A percentile compares a stretch with the other conserved stretches of the same genome.
Conservation (phyloP, 2,888 invertebrate genomes). For the Machimus rusticus region DNA sequence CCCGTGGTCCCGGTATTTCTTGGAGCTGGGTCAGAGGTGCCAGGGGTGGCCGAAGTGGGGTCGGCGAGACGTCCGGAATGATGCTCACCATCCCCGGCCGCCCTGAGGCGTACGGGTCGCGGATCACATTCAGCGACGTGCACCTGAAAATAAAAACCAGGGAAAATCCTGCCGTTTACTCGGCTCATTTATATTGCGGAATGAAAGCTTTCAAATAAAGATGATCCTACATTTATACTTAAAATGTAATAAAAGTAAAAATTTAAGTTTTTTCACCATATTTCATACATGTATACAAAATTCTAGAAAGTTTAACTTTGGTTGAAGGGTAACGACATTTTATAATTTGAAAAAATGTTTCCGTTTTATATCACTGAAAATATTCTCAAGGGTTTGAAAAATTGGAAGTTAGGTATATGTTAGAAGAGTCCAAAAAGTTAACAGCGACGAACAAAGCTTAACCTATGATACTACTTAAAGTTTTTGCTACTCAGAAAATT, state of each 20-base stretch:
- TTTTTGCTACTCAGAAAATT: no score
- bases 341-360: no score
- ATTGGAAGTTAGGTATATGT: no score
- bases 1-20: conserved; percentile 64
- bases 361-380: no score
- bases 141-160: conserved; percentile 65
- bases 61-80: conserved; percentile 63
- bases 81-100: conserved; percentile 64
- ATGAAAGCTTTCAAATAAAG: not conserved
- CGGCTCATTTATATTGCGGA: not conserved
- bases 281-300: no score
- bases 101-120: conserved; percentile 72
- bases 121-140: conserved; percentile 84
- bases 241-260: not conserved
- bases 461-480: no score
- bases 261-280: no score
- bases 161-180: not conserved
- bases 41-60: conserved; percentile 64
- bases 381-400: no score
- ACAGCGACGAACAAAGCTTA: no score
- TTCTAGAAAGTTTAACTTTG: no score
- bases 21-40: conserved; percentile 60
- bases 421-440: no score
- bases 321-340: no score
- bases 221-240: not conserved